Percentiles rank a stretch among this genome's conserved stretches.
These are phyloP conservation scores for Parnassius smintheus DNA, from an alignment of 2,888 invertebrate species.

Conservation along the genomic window DNA sequence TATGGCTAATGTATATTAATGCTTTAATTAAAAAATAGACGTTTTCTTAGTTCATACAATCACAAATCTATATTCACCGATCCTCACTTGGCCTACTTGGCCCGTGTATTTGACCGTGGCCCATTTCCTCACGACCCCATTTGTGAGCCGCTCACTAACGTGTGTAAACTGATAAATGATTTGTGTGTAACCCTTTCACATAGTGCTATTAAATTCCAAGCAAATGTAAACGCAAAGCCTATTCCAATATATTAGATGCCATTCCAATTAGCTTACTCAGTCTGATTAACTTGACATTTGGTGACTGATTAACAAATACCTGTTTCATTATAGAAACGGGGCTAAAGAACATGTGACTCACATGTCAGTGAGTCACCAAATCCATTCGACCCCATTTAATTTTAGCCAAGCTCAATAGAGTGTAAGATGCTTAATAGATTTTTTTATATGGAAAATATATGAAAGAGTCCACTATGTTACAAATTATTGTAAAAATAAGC, in stretches of 20 bases:
- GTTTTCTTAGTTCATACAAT: background rate
- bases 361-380: constrained; percentile 15
- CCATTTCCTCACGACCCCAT: constrained; percentile 24
- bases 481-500: too few species aligned
- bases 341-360: background rate
- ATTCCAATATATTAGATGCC: constrained; percentile 9
- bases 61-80: constrained; percentile 15
- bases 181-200: constrained; percentile 26
- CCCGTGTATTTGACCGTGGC: constrained; percentile 24
- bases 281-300: too few species aligned
- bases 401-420: background rate
- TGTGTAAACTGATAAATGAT: constrained; percentile 20
- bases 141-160: constrained; percentile 6
- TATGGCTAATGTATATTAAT: too few species aligned
- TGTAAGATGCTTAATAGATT: too few species aligned
- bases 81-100: constrained; percentile 25
- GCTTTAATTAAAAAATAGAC: too few species aligned
- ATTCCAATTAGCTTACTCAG: constrained; percentile 20
- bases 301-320: too few species aligned
- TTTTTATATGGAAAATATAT: too few species aligned
- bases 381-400: constrained; percentile 2
- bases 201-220: constrained; percentile 16
- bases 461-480: too few species aligned
- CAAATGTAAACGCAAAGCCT: constrained; percentile 23
- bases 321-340: too few species aligned